Evolutionary conservation across 2,113 vertebrate species (phyloP), one percentile per base, ranked within the genome.

Genomic region (Heliornis fulica): DNA sequence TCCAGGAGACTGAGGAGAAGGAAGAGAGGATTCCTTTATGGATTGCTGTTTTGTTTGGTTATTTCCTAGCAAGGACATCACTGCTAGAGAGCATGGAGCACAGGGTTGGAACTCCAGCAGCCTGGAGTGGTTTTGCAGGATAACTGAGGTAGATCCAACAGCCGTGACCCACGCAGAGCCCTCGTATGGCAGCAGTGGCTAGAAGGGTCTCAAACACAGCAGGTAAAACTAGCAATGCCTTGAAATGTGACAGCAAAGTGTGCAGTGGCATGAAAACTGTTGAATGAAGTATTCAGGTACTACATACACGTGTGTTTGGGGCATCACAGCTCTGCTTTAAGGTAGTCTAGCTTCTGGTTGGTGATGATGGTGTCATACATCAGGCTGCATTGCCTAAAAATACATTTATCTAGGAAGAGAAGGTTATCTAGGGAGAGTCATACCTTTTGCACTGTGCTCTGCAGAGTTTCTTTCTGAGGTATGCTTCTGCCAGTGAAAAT

Each of bases 371-470:
- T 40, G 13, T 75, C 38, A 3, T 70, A 48, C 70, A 74, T 85
- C 41, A 50, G 59, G 78, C 59, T 70, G 28, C 29, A 10, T 83
- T 83, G 79, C 68, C 92, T 94, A 89, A 95, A 96, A 94, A 93
- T 93, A 94, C 51, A 26, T 86, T 71, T 18, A 69, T 93, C 68
- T 59, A 18, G 43, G 71, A 68, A 88, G 71, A 93, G 71, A 43
- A 85, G 60, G 71, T 92, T 88, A 70, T 93, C 56, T 48, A 18
- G 51, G 94, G 88, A 70, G 64, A 89, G 36, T 34, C 34, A 25
- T 83, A 89, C 79, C 88, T 93, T 94, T 91, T 59, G 82, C 68
- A 75, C 65, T 0, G 0, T 2, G 1, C 56, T 90, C 82, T 74
- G 69, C 68, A 40, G 17, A 90, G 88, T 66, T 83, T 15, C 64